Conservation (phyloP, 2,888 invertebrate species). For the Callimorpha dominula region DNA sequence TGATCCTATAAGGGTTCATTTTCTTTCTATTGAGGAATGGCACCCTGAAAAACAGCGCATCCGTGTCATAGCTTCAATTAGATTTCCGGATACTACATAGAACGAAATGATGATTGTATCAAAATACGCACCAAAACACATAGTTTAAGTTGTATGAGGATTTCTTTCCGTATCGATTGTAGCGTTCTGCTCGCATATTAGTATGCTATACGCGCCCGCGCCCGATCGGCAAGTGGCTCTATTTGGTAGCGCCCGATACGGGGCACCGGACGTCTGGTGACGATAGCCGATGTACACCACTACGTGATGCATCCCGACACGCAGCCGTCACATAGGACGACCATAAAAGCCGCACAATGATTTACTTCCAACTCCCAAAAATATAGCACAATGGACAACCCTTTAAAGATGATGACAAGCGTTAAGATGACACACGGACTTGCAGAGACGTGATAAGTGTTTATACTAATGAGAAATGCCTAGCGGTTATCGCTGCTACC, state of each 20-base stretch:
- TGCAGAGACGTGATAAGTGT: background rate
- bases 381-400: conserved; percentile 49
- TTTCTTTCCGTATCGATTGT: conserved; percentile 70
- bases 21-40: too few relatives aligned
- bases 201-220: conserved; percentile 62
- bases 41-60: too few relatives aligned
- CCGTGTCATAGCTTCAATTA: too few relatives aligned
- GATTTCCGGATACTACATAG: background rate
- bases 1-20: too few relatives aligned
- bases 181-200: conserved; percentile 53
- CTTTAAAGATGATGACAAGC: conserved; percentile 23
- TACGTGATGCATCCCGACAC: conserved; percentile 68
- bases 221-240: conserved; percentile 71
- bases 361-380: conserved; percentile 57
- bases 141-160: conserved; percentile 59
- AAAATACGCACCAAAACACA: conserved; percentile 60
- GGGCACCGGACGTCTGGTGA: conserved; percentile 72
- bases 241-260: conserved; percentile 70
- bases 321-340: conserved; percentile 42
- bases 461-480: background rate
- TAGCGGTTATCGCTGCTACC: background rate
- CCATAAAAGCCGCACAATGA: conserved; percentile 53
- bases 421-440: conserved; percentile 2
- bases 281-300: conserved; percentile 53
- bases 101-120: background rate